Percentiles rank a stretch among this genome's conserved stretches.
phyloP scores from a whole-genome alignment of 2,113 vertebrate genomes.

The Crocuta crocuta region DNA sequence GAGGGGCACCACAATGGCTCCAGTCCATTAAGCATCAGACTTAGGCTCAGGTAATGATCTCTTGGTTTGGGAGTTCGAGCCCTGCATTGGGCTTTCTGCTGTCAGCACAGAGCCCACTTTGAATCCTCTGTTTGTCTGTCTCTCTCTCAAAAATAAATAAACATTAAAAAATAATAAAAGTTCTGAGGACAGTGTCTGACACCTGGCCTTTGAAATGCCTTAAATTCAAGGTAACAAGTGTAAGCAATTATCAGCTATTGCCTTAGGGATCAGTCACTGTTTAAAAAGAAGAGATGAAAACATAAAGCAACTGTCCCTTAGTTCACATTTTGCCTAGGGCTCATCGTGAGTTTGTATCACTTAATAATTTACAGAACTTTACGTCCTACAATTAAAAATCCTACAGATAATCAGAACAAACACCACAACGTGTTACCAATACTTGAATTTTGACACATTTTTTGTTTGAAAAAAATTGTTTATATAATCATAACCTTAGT shows the following conservation, averaged over 20 bases:
- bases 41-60: no score
- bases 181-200: background rate
- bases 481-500: background rate
- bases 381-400: constrained; percentile 49
- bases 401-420: constrained; percentile 20
- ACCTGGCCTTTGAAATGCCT: constrained; percentile 6
- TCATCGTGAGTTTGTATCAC: constrained; percentile 53
- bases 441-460: constrained; percentile 19
- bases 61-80: no score
- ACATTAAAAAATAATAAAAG: background rate
- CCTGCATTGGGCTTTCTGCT: no score
- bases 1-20: background rate
- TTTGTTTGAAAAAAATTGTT: constrained; percentile 22
- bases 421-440: background rate
- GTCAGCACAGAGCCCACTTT: no score
- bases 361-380: constrained; percentile 66
- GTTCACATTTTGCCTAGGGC: constrained; percentile 59
- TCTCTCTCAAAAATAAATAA: no score
- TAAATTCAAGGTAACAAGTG: background rate
- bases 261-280: constrained; percentile 17
- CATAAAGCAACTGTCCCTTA: background rate
- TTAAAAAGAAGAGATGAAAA: background rate
- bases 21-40: no score
- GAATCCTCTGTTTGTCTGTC: no score
- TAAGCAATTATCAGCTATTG: background rate